phyloP scores from a whole-genome alignment of 1,140 invertebrate genomes.

The Drosophila ohnishii region DNA sequence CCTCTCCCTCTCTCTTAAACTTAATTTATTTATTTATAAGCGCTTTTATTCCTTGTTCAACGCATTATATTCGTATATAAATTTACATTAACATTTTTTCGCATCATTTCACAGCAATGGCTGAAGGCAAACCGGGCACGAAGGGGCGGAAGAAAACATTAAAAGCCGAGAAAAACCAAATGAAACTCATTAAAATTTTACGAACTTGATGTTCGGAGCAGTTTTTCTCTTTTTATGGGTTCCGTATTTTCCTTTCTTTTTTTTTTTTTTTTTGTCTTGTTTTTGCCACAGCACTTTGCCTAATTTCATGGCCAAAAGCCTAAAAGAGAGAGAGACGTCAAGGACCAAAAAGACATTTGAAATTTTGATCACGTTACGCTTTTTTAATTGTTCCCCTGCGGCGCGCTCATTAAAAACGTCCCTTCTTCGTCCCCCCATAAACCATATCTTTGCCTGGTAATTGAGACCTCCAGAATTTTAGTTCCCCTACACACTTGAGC shows the following conservation, averaged over 20 bases:
- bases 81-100: slow-evolving; percentile 78
- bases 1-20: background rate
- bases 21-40: slow-evolving; percentile 61
- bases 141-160: slow-evolving; percentile 24
- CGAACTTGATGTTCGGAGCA: slow-evolving; percentile 72
- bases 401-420: slow-evolving; percentile 65
- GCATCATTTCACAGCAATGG: slow-evolving; percentile 62
- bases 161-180: slow-evolving; percentile 65
- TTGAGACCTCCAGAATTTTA: slow-evolving; percentile 60
- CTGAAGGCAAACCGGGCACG: background rate
- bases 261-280: slow-evolving; percentile 26
- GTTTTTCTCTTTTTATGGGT: slow-evolving; percentile 78
- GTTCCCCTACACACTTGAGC: slow-evolving; percentile 10
- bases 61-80: slow-evolving; percentile 76
- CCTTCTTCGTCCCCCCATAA: background rate
- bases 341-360: slow-evolving; percentile 74
- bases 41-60: slow-evolving; percentile 64
- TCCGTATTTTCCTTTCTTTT: slow-evolving; percentile 32
- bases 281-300: slow-evolving; percentile 67
- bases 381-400: slow-evolving; percentile 81
- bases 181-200: slow-evolving; percentile 81
- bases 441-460: slow-evolving; percentile 45
- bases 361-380: slow-evolving; percentile 80
- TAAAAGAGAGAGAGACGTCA: slow-evolving; percentile 56
- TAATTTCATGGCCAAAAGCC: slow-evolving; percentile 64